phyloP scores from a whole-genome alignment of 2,888 invertebrate genomes.

The Tachina fera region DNA sequence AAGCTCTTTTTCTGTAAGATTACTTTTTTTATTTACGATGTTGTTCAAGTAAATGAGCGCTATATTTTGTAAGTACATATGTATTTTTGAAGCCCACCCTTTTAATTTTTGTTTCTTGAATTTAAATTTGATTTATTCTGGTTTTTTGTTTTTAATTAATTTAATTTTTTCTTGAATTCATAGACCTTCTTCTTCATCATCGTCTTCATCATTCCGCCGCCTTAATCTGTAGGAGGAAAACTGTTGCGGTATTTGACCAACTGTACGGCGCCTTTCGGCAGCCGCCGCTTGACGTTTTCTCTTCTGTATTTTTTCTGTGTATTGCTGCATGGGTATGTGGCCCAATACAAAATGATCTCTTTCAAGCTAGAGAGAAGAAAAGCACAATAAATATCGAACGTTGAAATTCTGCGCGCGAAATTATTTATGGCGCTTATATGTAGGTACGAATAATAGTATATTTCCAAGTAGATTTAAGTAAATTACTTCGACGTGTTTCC shows the following conservation, averaged over 20 bases:
- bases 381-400: neutral
- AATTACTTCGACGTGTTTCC: too few species aligned
- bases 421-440: too few species aligned
- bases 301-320: constrained; percentile 57
- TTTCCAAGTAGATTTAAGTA: too few species aligned
- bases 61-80: neutral
- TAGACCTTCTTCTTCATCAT: constrained; percentile 64
- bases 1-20: too few species aligned
- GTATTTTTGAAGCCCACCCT: constrained; percentile 37
- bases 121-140: neutral
- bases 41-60: too few species aligned
- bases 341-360: constrained; percentile 72
- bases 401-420: too few species aligned
- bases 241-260: neutral
- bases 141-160: neutral
- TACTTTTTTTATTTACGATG: too few species aligned
- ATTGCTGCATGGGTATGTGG: constrained; percentile 72
- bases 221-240: constrained; percentile 30
- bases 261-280: constrained; percentile 3
- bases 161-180: constrained; percentile 25
- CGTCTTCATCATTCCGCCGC: constrained; percentile 16
- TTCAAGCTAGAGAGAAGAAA: constrained; percentile 60
- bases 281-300: constrained; percentile 24
- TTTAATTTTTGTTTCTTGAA: constrained; percentile 16
- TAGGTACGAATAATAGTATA: too few species aligned